A percentile compares a stretch with the other conserved stretches of the same genome.
These are phyloP conservation scores for Callipepla californica DNA, from an alignment of 2,113 vertebrate genomes.

Conservation along the genomic window DNA sequence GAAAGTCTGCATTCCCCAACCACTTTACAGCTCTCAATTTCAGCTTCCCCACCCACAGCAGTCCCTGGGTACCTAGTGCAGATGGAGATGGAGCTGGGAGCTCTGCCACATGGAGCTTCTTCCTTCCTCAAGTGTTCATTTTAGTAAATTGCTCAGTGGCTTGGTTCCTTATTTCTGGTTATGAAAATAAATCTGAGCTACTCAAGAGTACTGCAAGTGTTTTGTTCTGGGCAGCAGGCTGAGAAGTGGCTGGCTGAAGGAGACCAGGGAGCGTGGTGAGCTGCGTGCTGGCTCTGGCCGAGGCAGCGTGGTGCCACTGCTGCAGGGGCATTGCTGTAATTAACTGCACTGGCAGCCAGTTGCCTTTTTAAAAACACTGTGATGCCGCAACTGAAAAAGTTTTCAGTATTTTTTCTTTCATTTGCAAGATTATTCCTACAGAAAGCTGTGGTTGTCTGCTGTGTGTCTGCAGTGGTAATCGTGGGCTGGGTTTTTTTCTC, in stretches of 20 bases:
- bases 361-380: background rate
- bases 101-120: background rate
- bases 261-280: rapidly evolving
- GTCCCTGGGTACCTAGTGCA: background rate
- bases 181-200: background rate
- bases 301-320: rapidly evolving
- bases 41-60: background rate
- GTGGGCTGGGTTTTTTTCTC: background rate
- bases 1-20: background rate
- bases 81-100: background rate
- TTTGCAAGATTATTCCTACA: background rate
- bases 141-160: background rate
- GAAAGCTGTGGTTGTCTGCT: background rate
- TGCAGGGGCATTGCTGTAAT: background rate
- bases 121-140: background rate
- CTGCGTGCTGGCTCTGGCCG: rapidly evolving
- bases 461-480: background rate
- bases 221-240: background rate
- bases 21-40: background rate
- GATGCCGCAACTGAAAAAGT: background rate
- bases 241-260: background rate
- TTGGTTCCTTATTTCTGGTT: background rate
- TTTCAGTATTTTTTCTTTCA: background rate
- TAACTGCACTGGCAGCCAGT: background rate
- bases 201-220: rapidly evolving